Conservation (phyloP, 1,140 invertebrate species). For the Procambarus clarkii region DNA sequence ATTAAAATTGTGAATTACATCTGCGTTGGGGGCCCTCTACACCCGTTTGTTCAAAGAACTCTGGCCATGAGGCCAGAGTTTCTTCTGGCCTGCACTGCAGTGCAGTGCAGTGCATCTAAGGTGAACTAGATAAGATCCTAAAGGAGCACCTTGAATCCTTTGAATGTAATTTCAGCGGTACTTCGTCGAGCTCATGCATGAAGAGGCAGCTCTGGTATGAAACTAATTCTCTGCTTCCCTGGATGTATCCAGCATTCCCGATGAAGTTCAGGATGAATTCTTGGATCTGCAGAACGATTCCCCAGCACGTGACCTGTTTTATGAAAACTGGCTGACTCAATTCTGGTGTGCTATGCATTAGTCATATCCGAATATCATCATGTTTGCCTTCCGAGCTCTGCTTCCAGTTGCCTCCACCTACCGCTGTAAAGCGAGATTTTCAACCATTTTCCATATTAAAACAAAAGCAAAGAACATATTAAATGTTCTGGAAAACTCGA, state of each 20-base stretch:
- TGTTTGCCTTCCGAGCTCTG: not conserved
- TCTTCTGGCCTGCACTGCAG: too few relatives aligned
- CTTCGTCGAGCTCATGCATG: slow-evolving; percentile 49
- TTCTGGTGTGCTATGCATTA: slow-evolving; percentile 53
- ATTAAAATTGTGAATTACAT: slow-evolving; percentile 71
- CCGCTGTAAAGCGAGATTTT: slow-evolving; percentile 15
- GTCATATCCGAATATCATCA: slow-evolving; percentile 39
- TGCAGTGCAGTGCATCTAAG: slow-evolving; percentile 55
- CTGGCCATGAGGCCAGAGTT: slow-evolving; percentile 66
- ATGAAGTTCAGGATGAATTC: slow-evolving; percentile 60
- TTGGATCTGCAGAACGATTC: slow-evolving; percentile 50
- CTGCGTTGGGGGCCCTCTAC: slow-evolving; percentile 61
- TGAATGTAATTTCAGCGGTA: slow-evolving; percentile 57
- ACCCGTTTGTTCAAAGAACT: slow-evolving; percentile 66
- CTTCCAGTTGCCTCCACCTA: slow-evolving; percentile 32
- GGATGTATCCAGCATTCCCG: slow-evolving; percentile 52
- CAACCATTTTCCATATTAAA: slow-evolving; percentile 26
- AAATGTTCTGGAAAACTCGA: not conserved
- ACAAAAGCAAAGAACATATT: slow-evolving; percentile 11
- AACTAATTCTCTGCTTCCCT: slow-evolving; percentile 59
- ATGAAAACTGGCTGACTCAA: slow-evolving; percentile 41
- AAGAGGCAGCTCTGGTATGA: slow-evolving; percentile 19
- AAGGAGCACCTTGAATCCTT: slow-evolving; percentile 58
- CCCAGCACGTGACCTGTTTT: slow-evolving; percentile 37
- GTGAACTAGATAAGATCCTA: slow-evolving; percentile 48